phyloP scores from a whole-genome alignment of 2,797 vertebrate species.

The Margarornis squamiger region DNA sequence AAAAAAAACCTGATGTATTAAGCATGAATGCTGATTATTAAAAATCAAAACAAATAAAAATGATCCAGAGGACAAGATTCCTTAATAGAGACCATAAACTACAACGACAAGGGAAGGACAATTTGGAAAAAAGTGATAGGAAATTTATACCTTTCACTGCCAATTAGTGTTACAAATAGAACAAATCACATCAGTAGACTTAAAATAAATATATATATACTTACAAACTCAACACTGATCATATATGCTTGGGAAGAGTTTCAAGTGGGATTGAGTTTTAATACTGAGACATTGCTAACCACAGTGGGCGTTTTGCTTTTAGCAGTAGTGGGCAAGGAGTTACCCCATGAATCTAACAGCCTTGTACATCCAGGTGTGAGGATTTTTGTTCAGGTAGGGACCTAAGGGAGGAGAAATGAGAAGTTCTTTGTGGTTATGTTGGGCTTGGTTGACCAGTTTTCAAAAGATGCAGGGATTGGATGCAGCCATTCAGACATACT shows the following conservation, averaged over 20 bases:
- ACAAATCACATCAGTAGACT: not conserved
- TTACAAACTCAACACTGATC: not conserved
- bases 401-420: not conserved
- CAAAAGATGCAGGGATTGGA: not conserved
- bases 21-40: slow-evolving; percentile 31
- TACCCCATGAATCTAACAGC: not conserved
- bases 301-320: not conserved
- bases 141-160: slow-evolving; percentile 12
- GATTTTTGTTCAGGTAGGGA: not conserved
- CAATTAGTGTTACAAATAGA: slow-evolving; percentile 1
- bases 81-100: slow-evolving; percentile 25
- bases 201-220: not conserved
- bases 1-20: slow-evolving; percentile 1
- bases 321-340: not conserved
- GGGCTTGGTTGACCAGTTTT: not conserved
- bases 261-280: not conserved
- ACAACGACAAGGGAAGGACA: not conserved
- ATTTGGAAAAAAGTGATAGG: not conserved
- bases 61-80: slow-evolving; percentile 30
- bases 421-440: not conserved
- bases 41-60: slow-evolving; percentile 50
- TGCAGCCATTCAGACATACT: not conserved
- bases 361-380: not conserved
- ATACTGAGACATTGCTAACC: not conserved
- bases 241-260: not conserved